Base-by-base conservation (phyloP, 2,797 vertebrate species). In the Spinus olivaceus region DNA sequence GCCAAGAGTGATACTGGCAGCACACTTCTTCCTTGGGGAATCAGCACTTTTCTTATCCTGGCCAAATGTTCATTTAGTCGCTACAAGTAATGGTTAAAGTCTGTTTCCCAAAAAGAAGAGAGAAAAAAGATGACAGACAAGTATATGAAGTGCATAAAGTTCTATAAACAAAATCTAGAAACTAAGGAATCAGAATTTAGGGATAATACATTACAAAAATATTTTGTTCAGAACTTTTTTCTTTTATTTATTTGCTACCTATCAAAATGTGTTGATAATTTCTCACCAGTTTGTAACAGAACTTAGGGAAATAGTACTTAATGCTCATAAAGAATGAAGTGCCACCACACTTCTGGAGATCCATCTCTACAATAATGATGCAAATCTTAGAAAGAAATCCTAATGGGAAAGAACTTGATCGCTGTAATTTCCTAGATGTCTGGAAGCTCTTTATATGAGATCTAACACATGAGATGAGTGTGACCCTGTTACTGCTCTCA, bases 1-100 rank as follows among this genome's bases (percentile, higher is more conserved):
- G 70, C 81, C 95, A 95, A 81, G 88, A 82, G 88, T 85, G 86
- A 94, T 95, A 95, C 69, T 91, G 91, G 65, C 88, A 94, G 88
- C 84, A 93, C 65, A 88, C 50, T 89, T 64, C 78, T 94, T 96
- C 88, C 93, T 85, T 14, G 3, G 88, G 84, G 84, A 94, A 91
- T 92, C 63, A 81, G 76, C 65, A 65, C 88, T 83, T 95, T 50
- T 54, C 57, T 80, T 88, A 74, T 51, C 67, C 86, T 83, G 42
- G 65, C 76, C 42, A 93, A 94, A 87, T 57, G 11, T 70, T 93
- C 71, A 8, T 80, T 85, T 0, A 0, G 35, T 78, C 3, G 2
- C 56, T 71, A 37, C 21, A 78, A 86, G 47, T 65, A 89, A 78
- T 21, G 44, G 39, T 69, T 46, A 57, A 63, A 44, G 33, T 49